A percentile compares a stretch with the other conserved stretches of the same genome.
phyloP scores from a whole-genome alignment of 2,888 invertebrate species.

The Hipparchia semele region DNA sequence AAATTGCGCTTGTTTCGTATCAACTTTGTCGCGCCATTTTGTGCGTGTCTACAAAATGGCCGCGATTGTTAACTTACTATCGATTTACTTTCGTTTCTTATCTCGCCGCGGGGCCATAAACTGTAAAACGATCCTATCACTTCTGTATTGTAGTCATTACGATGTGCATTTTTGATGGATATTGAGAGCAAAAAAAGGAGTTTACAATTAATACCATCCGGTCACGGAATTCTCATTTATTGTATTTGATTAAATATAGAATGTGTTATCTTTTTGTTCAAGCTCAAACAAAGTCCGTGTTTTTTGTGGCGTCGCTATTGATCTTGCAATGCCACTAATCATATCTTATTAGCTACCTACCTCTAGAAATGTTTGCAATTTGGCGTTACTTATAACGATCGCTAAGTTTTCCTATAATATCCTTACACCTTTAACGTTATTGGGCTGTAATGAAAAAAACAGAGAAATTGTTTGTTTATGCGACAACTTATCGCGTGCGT shows the following conservation, averaged over 20 bases:
- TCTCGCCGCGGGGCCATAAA: slow-evolving; percentile 57
- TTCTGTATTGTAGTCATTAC: slow-evolving; percentile 70
- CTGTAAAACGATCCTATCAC: slow-evolving; percentile 61
- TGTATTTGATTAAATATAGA: slow-evolving; percentile 40
- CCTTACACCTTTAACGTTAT: slow-evolving; percentile 33
- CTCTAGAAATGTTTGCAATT: not conserved
- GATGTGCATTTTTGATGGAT: slow-evolving; percentile 76
- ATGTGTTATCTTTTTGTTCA: slow-evolving; percentile 21
- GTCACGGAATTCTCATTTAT: slow-evolving; percentile 76
- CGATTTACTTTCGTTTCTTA: slow-evolving; percentile 56
- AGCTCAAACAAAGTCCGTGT: not conserved
- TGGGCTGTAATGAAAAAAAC: slow-evolving; percentile 59
- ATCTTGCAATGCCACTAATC: not conserved
- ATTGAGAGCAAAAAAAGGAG: slow-evolving; percentile 49
- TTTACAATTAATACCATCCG: slow-evolving; percentile 73
- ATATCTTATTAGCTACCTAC: not conserved
- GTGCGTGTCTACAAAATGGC: slow-evolving; percentile 46
- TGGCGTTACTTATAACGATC: not conserved
- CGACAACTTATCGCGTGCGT: slow-evolving; percentile 80
- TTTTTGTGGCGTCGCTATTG: slow-evolving; percentile 15
- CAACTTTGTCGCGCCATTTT: slow-evolving; percentile 56
- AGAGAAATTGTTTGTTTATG: slow-evolving; percentile 80
- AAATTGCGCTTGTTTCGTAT: slow-evolving; percentile 59
- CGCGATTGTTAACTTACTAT: slow-evolving; percentile 47
- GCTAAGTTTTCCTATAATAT: slow-evolving; percentile 20